These are phyloP conservation scores for Balanococcus diminutus DNA, from an alignment of 2,888 invertebrate genomes.

Conservation along the genomic window DNA sequence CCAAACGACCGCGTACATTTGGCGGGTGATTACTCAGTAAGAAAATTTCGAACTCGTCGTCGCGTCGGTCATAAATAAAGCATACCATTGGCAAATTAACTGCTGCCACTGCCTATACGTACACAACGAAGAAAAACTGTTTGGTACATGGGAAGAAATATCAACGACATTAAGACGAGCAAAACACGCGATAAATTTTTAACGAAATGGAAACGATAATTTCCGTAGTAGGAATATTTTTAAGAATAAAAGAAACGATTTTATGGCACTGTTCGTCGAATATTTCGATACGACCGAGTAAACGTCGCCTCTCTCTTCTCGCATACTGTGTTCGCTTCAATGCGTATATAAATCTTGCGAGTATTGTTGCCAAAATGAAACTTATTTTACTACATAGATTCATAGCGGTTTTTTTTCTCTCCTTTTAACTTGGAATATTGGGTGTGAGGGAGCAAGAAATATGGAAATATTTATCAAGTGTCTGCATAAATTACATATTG, in stretches of 20 bases:
- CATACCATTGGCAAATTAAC: not conserved
- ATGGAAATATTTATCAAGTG: not conserved
- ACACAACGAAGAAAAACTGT: not conserved
- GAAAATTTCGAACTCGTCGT: not conserved
- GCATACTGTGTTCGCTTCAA: no score
- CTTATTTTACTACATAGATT: constrained; percentile 1
- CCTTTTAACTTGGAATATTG: not conserved
- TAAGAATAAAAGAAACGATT: constrained; percentile 15
- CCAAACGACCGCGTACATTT: not conserved
- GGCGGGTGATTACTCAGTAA: not conserved
- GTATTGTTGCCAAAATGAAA: constrained; percentile 13
- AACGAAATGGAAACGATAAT: constrained; percentile 35
- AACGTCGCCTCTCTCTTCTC: not conserved
- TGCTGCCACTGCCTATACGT: constrained; percentile 10
- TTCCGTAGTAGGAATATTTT: constrained; percentile 31
- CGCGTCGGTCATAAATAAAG: not conserved
- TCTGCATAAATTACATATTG: not conserved
- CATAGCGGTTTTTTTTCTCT: not conserved
- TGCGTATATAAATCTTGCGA: not conserved
- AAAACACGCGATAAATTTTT: constrained; percentile 30
- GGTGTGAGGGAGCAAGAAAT: not conserved
- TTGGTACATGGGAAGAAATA: not conserved
- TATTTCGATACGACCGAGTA: constrained; percentile 29
- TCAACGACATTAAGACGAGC: constrained; percentile 26
- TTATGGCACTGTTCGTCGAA: constrained; percentile 32